Conservation (phyloP, 1,140 invertebrate genomes). For the Drosophila obscura region DNA sequence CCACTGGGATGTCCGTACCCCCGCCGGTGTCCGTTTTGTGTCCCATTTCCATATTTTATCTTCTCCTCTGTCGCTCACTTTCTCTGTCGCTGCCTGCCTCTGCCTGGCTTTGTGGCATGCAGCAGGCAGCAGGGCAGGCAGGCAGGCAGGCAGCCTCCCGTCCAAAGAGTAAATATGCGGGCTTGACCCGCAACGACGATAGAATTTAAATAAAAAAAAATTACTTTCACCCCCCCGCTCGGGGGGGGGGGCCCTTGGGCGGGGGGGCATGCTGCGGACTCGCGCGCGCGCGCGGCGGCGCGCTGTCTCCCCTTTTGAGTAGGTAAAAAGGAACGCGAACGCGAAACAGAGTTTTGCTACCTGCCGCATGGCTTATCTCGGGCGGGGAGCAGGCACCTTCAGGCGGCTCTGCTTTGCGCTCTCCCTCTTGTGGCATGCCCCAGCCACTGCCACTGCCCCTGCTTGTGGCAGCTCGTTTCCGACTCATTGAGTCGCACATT, state of each 20-base stretch:
- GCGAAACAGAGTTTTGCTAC: constrained; percentile 29
- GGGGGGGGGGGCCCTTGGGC: too few relatives aligned
- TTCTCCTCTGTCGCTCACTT: too few relatives aligned
- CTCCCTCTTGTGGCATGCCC: background rate
- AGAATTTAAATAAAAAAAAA: too few relatives aligned
- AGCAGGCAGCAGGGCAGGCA: too few relatives aligned
- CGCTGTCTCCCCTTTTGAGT: too few relatives aligned
- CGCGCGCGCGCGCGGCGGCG: too few relatives aligned
- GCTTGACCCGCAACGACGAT: too few relatives aligned
- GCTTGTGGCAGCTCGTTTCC: constrained; percentile 46
- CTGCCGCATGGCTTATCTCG: constrained; percentile 58
- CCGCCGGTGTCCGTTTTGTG: constrained; percentile 22
- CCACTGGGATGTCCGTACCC: background rate
- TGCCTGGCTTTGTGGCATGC: too few relatives aligned
- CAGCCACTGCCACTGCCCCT: background rate
- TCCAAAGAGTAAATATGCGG: constrained; percentile 53
- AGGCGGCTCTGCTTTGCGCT: background rate
- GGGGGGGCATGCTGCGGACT: too few relatives aligned
- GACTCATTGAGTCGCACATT: constrained; percentile 73
- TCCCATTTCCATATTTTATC: constrained; percentile 9
- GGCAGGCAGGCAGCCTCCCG: too few relatives aligned
- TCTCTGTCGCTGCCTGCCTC: background rate
- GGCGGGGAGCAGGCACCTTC: constrained; percentile 9
- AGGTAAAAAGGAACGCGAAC: constrained; percentile 30
- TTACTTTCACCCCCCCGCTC: too few relatives aligned